Conservation (phyloP, 2,797 vertebrate species). For the Meda fulgida region DNA sequence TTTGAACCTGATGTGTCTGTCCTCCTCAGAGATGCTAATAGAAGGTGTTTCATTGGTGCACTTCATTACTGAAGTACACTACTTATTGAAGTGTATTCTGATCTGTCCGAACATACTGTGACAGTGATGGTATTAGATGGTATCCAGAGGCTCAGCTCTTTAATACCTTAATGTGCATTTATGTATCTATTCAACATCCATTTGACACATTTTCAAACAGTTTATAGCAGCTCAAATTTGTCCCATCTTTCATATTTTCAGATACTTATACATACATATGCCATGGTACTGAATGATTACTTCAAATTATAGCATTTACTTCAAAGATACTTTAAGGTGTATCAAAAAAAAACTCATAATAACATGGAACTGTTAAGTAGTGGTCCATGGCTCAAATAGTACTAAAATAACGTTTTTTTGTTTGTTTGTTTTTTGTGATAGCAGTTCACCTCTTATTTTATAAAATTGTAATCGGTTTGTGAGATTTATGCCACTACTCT, state of each 20-base stretch:
- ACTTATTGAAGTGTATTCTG: slow-evolving; percentile 9
- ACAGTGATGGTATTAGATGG: neutral
- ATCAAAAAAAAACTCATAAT: neutral
- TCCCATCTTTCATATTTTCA: no score
- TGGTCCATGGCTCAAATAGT: neutral
- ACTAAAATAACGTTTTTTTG: neutral
- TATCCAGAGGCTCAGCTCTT: no score
- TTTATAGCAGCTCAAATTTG: neutral
- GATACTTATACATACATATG: neutral
- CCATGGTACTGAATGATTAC: neutral
- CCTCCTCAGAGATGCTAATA: slow-evolving; percentile 1
- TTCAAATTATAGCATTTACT: neutral
- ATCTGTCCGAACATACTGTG: neutral
- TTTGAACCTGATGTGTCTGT: neutral
- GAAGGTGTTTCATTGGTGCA: slow-evolving; percentile 18
- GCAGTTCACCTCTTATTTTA: neutral
- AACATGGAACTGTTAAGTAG: neutral
- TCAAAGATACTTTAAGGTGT: neutral
- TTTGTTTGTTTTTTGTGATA: neutral
- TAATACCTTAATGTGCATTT: no score
- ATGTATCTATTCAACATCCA: neutral
- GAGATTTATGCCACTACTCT: neutral
- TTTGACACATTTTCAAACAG: slow-evolving; percentile 7
- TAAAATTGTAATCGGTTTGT: neutral
- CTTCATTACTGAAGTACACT: slow-evolving; percentile 16